Base-by-base conservation (phyloP, 2,113 vertebrate genomes). In the Mesitornis unicolor region DNA sequence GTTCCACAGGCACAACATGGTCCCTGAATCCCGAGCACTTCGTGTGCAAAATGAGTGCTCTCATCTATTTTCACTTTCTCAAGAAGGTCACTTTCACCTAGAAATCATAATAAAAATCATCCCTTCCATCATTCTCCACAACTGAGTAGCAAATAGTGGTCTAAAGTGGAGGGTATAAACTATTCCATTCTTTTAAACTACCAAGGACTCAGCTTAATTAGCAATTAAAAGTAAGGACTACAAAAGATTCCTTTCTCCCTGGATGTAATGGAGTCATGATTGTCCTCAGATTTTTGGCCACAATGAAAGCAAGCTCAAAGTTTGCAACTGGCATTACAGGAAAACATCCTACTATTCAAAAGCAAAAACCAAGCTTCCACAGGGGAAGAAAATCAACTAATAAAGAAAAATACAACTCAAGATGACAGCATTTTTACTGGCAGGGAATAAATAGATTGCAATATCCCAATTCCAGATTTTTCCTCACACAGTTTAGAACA, bases 191-290 rank as follows among this genome's bases (percentile, higher is more conserved):
- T 84, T 95, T 71, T 68, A 43, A 86, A 67, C 48, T 84, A 86
- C 56, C 3, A 48, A 78, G 60, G 54, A 92, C 35, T 94, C 74
- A 25, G 73, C 81, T 94, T 92, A 95, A 95, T 88, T 84, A 95
- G 90, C 83, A 96, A 96, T 86, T 95, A 96, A 88, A 96, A 95
- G 75, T 74, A 80, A 94, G 92, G 7, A 83, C 59, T 81, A 97
- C 94, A 96, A 96, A 91, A 90, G 71, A 87, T 74, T 89, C 60
- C 65, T 70, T 95, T 96, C 88, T 96, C 79, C 13, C 54, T 82
- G 89, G 64, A 67, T 71, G 91, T 87, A 97, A 97, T 75, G 87
- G 69, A 94, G 77, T 77, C 35, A 1, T 67, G 86, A 51, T 47
- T 90, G 73, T 92, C 93, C 92, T 90, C 86, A 45, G 73, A 70